These are phyloP conservation scores for Chrysolina oricalcia DNA, from an alignment of 2,888 invertebrate species.

Conservation along the genomic window DNA sequence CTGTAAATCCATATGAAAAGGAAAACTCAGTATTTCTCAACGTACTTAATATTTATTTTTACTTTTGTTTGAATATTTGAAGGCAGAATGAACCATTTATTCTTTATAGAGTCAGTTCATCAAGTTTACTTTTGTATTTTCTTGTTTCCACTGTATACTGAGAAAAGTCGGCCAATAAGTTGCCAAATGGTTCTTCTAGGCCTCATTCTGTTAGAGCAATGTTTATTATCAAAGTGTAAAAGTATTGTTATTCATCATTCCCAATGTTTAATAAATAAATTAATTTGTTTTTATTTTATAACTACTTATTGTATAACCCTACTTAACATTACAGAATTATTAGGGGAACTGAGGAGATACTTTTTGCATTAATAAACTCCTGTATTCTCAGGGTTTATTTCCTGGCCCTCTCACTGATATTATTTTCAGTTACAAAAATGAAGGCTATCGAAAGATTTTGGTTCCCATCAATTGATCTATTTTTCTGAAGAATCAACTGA, in stretches of 20 bases:
- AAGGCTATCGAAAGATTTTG: too few relatives aligned
- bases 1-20: background rate
- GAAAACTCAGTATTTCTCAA: background rate
- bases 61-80: background rate
- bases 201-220: background rate
- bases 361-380: too few relatives aligned
- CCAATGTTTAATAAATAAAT: conserved; percentile 32
- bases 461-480: too few relatives aligned
- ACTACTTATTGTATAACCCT: background rate
- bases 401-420: too few relatives aligned
- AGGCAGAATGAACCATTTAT: background rate
- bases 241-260: conserved; percentile 32
- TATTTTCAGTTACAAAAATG: too few relatives aligned
- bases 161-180: background rate
- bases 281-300: conserved; percentile 5
- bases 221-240: conserved; percentile 10
- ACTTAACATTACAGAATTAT: too few relatives aligned
- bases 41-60: conserved; percentile 14
- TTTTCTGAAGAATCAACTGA: too few relatives aligned
- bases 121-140: background rate
- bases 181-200: background rate
- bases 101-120: background rate
- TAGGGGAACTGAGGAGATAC: too few relatives aligned
- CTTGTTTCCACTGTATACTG: background rate
- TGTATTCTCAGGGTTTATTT: too few relatives aligned